These are phyloP conservation scores for Venturia canescens DNA, from an alignment of 1,140 invertebrate genomes.

Conservation along the genomic window DNA sequence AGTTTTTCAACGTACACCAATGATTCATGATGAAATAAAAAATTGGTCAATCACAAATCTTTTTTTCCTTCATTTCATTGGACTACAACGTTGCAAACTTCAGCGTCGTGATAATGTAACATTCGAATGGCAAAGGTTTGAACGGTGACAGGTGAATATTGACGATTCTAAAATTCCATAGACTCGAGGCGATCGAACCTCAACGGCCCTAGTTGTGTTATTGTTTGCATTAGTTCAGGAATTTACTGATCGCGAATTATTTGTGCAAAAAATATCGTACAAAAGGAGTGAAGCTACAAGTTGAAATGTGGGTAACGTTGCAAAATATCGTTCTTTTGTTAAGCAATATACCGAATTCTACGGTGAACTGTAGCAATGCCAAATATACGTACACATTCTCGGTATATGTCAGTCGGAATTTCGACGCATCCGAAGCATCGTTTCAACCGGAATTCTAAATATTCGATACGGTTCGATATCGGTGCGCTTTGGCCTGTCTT, in stretches of 20 bases:
- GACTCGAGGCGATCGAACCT: not conserved
- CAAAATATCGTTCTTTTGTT: not conserved
- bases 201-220: not conserved
- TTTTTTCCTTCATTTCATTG: too few species aligned
- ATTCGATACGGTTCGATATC: conserved; percentile 28
- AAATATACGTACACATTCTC: not conserved
- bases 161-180: not conserved
- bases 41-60: too few species aligned
- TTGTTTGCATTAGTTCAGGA: conserved; percentile 9
- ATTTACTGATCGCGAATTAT: not conserved
- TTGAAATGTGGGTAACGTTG: not conserved
- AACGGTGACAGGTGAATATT: not conserved
- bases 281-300: not conserved
- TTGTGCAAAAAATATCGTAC: not conserved
- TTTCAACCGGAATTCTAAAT: conserved; percentile 40
- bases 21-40: too few species aligned
- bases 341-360: not conserved
- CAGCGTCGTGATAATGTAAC: too few species aligned
- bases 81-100: too few species aligned
- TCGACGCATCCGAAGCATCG: conserved; percentile 30
- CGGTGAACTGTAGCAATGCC: not conserved
- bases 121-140: not conserved
- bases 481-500: not conserved
- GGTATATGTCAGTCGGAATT: conserved; percentile 32
- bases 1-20: too few species aligned